Percentiles rank a stretch among this genome's conserved stretches.
Conservation (phyloP, 2,113 vertebrate species). For the Psittacara wagleri region DNA sequence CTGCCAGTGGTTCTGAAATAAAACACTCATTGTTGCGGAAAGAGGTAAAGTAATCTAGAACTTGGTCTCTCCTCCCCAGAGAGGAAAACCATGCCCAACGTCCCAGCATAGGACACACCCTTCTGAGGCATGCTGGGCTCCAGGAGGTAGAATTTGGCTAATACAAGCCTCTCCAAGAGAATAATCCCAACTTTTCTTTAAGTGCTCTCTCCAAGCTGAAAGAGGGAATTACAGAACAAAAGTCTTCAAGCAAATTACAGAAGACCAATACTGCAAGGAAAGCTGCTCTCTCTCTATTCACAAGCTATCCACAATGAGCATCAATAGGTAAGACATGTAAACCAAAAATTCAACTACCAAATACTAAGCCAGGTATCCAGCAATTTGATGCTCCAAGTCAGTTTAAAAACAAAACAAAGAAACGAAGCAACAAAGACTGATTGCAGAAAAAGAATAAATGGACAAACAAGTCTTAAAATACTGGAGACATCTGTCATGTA, state of each 20-base stretch:
- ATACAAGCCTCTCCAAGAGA: no score
- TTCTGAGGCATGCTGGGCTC: no score
- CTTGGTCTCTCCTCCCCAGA: no score
- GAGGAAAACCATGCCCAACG: no score
- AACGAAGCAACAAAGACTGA: not conserved
- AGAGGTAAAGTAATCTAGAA: no score
- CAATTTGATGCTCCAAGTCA: not conserved
- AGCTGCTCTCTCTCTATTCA: not conserved
- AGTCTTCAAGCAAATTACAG: not conserved
- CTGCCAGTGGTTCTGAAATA: no score
- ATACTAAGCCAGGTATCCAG: not conserved
- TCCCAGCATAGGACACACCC: no score
- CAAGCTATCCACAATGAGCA: not conserved
- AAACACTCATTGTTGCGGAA: no score
- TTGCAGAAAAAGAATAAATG: not conserved
- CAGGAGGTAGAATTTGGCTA: no score
- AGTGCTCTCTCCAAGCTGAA: not conserved
- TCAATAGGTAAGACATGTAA: not conserved
- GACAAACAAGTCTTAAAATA: not conserved
- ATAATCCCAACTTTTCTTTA: no score
- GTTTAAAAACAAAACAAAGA: not conserved
- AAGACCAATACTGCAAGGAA: not conserved
- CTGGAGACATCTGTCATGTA: not conserved
- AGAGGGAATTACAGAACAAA: not conserved
- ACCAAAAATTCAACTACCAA: not conserved